Percentiles rank a stretch among this genome's conserved stretches.
Conservation (phyloP, 2,113 vertebrate genomes). For the Sprattus sprattus region DNA sequence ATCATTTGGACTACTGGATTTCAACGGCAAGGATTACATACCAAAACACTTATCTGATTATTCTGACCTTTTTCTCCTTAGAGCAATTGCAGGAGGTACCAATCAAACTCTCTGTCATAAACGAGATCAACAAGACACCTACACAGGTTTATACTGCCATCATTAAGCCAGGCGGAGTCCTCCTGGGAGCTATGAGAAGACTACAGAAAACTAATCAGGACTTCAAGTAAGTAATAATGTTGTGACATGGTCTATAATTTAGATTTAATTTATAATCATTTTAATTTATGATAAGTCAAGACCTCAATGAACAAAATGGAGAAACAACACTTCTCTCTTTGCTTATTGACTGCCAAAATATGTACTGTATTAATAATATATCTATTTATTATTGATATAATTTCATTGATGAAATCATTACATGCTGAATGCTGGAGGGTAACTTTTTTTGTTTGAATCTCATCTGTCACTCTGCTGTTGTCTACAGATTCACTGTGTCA, state of each 20-base stretch:
- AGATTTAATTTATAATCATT: background rate
- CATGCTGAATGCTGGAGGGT: background rate
- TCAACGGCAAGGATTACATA: background rate
- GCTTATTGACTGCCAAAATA: background rate
- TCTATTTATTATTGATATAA: background rate
- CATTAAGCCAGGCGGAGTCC: background rate
- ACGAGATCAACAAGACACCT: background rate
- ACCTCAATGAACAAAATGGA: background rate
- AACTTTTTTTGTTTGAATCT: background rate
- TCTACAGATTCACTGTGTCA: conserved; percentile 58
- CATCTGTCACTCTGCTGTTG: background rate
- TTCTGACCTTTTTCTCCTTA: background rate
- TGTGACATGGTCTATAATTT: background rate
- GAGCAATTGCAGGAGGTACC: background rate
- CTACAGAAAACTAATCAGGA: background rate
- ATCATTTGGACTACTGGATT: background rate
- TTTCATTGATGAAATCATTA: background rate
- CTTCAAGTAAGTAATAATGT: background rate
- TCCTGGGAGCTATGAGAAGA: background rate
- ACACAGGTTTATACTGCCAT: background rate
- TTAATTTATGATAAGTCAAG: background rate
- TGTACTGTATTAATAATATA: background rate
- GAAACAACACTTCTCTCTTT: background rate
- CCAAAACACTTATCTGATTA: background rate
- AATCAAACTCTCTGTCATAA: background rate